phyloP scores from a whole-genome alignment of 2,888 invertebrate species.

The Matsumyia berberina region DNA sequence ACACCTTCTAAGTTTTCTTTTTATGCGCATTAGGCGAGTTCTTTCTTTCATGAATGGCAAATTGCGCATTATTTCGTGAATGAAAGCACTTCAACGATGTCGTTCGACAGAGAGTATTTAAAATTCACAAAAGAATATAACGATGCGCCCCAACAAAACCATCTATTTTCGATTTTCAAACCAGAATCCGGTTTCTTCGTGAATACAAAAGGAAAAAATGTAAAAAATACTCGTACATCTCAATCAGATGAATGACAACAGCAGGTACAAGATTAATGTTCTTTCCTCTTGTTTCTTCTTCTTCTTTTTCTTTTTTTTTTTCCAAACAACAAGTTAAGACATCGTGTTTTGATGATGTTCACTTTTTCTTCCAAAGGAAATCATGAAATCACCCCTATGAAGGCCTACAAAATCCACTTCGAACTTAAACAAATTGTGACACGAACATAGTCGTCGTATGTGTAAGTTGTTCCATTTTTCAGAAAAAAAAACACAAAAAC shows the following conservation, averaged over 20 bases:
- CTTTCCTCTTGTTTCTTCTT: constrained; percentile 16
- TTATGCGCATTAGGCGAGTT: constrained; percentile 15
- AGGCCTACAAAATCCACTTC: background rate
- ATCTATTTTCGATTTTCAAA: constrained; percentile 35
- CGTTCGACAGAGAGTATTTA: constrained; percentile 2
- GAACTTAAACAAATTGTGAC: constrained; percentile 42
- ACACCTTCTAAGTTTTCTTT: background rate
- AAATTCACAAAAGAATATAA: constrained; percentile 19
- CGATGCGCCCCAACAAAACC: constrained; percentile 13
- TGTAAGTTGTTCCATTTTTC: constrained; percentile 19
- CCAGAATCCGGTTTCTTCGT: constrained; percentile 42
- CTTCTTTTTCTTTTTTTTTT: background rate
- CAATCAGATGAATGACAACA: constrained; percentile 50
- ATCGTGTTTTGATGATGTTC: constrained; percentile 17
- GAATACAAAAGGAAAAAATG: constrained; percentile 10
- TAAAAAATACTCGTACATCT: no score
- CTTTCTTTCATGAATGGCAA: constrained; percentile 13
- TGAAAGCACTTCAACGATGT: constrained; percentile 27
- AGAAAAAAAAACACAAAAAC: constrained; percentile 14
- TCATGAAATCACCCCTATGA: constrained; percentile 19
- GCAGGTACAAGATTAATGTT: constrained; percentile 61
- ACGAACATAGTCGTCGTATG: no score
- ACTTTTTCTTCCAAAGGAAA: background rate
- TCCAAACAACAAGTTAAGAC: constrained; percentile 8
- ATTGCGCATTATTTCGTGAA: constrained; percentile 19